These are phyloP conservation scores for Hermetia illucens DNA, from an alignment of 1,140 invertebrate species.

Conservation along the genomic window DNA sequence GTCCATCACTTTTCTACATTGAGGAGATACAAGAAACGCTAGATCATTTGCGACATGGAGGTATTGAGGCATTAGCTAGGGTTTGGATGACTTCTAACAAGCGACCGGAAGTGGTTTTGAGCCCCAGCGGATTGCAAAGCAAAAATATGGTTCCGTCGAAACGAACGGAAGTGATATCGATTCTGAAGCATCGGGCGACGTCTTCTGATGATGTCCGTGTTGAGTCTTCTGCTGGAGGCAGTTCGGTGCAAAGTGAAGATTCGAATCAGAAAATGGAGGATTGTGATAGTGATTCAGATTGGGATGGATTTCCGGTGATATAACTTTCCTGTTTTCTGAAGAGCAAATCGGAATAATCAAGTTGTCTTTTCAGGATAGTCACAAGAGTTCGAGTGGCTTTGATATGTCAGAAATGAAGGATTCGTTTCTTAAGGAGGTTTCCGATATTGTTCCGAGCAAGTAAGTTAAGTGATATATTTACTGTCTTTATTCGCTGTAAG, in stretches of 20 bases:
- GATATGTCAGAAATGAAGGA: conserved; percentile 56
- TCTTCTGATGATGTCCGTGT: conserved; percentile 34
- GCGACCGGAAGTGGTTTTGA: conserved; percentile 27
- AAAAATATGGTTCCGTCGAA: not conserved
- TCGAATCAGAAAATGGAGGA: conserved; percentile 14
- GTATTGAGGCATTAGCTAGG: conserved; percentile 41
- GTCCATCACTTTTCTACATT: conserved; percentile 34
- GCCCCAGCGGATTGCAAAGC: not conserved
- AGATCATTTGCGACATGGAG: conserved; percentile 48
- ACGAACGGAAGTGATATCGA: conserved; percentile 28
- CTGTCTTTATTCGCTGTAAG: too few relatives aligned
- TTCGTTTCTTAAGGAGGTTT: conserved; percentile 52
- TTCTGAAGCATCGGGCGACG: conserved; percentile 38
- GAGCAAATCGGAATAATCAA: not conserved
- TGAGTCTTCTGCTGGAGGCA: conserved; percentile 15
- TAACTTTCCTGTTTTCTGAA: not conserved
- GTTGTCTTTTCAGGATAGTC: conserved; percentile 41
- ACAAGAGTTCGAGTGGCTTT: conserved; percentile 42
- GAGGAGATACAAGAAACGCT: conserved; percentile 56
- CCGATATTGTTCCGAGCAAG: conserved; percentile 44
- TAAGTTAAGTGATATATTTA: too few relatives aligned
- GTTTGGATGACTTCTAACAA: conserved; percentile 44
- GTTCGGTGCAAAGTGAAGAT: conserved; percentile 27
- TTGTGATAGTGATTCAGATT: conserved; percentile 37
- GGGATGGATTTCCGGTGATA: conserved; percentile 33